Evolutionary conservation across 2,797 vertebrate species (phyloP).

Genomic region (Enteromius unitaeniatus): DNA sequence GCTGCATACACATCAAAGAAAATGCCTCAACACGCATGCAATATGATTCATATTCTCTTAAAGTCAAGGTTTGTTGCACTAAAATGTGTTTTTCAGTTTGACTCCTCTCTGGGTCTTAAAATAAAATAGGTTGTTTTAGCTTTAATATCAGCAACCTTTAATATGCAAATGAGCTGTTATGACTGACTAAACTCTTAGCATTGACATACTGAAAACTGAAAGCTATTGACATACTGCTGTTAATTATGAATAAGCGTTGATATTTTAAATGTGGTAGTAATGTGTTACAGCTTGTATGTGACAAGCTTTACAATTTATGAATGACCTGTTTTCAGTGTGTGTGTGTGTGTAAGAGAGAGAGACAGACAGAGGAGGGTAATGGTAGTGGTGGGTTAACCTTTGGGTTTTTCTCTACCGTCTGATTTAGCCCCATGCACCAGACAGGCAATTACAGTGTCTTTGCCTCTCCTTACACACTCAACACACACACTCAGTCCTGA

Average conservation of each 20-base stretch:
- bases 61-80: background rate
- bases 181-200: background rate
- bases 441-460: slow-evolving; percentile 70
- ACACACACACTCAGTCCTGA: slow-evolving; percentile 28
- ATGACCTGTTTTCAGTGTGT: slow-evolving; percentile 37
- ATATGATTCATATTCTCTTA: background rate
- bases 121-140: background rate
- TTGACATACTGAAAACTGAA: slow-evolving; percentile 1
- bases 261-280: slow-evolving; percentile 4
- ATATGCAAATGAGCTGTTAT: slow-evolving; percentile 6
- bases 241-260: slow-evolving; percentile 10
- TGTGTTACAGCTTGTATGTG: background rate
- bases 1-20: slow-evolving; percentile 12
- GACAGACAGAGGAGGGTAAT: slow-evolving; percentile 6
- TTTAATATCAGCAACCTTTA: slow-evolving; percentile 5
- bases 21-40: background rate
- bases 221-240: slow-evolving; percentile 1
- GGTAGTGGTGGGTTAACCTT: slow-evolving; percentile 59
- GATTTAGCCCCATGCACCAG: slow-evolving; percentile 61
- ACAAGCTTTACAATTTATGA: slow-evolving; percentile 24
- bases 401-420: slow-evolving; percentile 53
- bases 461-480: slow-evolving; percentile 42
- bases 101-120: background rate
- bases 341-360: slow-evolving; percentile 15
- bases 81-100: background rate